Evolutionary conservation across 2,888 invertebrate genomes (phyloP).

Genomic region (Dyspetes luteomarginatus): DNA sequence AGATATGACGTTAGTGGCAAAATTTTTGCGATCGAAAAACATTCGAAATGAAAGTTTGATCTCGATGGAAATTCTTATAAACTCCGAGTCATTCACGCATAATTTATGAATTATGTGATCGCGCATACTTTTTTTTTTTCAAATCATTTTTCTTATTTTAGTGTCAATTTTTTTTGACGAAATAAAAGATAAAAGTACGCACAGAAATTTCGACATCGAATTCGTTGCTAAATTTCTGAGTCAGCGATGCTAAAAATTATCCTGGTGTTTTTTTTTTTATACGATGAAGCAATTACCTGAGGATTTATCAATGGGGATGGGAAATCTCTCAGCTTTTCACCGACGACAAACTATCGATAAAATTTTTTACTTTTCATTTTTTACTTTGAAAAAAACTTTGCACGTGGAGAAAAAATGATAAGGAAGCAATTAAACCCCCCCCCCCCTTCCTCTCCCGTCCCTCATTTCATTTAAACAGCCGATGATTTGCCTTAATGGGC

Average conservation of each 20-base stretch:
- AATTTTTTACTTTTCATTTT: too few relatives aligned
- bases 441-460: too few relatives aligned
- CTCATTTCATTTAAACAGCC: too few relatives aligned
- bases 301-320: neutral
- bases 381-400: too few relatives aligned
- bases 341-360: too few relatives aligned
- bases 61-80: neutral
- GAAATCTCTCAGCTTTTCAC: neutral
- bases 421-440: too few relatives aligned
- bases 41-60: slow-evolving; percentile 26
- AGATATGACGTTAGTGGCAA: slow-evolving; percentile 30
- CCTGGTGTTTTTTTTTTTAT: neutral
- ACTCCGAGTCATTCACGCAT: slow-evolving; percentile 11
- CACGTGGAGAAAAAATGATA: too few relatives aligned
- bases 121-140: neutral
- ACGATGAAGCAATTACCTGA: neutral
- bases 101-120: neutral
- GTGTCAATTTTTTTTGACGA: too few relatives aligned
- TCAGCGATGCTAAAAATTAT: neutral
- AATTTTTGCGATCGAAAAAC: neutral
- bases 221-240: neutral
- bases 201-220: too few relatives aligned
- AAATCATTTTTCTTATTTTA: neutral
- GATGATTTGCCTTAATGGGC: too few relatives aligned
- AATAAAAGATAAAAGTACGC: too few relatives aligned